A percentile compares a stretch with the other conserved stretches of the same genome.
These are phyloP conservation scores for Bombus fervidus DNA, from an alignment of 1,140 invertebrate genomes.

Conservation along the genomic window DNA sequence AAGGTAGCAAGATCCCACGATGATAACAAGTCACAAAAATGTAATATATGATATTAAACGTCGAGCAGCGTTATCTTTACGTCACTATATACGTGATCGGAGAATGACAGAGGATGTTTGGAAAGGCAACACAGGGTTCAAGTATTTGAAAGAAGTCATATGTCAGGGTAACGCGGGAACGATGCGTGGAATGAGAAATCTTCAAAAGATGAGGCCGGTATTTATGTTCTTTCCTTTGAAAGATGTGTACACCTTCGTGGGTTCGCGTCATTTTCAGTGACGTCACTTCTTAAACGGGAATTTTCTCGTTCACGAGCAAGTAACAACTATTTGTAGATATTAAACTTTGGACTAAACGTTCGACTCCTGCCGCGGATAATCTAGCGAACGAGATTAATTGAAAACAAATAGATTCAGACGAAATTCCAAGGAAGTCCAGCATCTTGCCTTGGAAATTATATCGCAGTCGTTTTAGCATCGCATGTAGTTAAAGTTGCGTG, in stretches of 20 bases:
- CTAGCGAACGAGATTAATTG: not conserved
- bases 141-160: not conserved
- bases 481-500: not conserved
- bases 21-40: not conserved
- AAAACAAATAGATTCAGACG: not conserved
- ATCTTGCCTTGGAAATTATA: not conserved
- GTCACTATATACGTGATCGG: not conserved
- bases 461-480: not conserved
- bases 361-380: not conserved
- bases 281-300: not conserved
- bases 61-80: not conserved
- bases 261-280: not conserved
- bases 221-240: conserved; percentile 4
- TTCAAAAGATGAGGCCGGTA: not conserved
- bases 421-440: not conserved
- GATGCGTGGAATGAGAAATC: not conserved
- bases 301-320: too few species aligned
- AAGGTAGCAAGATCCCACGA: not conserved
- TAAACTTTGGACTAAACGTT: not conserved
- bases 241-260: not conserved
- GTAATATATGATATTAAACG: not conserved
- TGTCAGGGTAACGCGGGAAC: not conserved
- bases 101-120: not conserved
- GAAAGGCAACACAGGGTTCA: not conserved
- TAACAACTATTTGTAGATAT: not conserved